phyloP scores from a whole-genome alignment of 2,888 invertebrate species.

The Nematopogon swammerdamellus region DNA sequence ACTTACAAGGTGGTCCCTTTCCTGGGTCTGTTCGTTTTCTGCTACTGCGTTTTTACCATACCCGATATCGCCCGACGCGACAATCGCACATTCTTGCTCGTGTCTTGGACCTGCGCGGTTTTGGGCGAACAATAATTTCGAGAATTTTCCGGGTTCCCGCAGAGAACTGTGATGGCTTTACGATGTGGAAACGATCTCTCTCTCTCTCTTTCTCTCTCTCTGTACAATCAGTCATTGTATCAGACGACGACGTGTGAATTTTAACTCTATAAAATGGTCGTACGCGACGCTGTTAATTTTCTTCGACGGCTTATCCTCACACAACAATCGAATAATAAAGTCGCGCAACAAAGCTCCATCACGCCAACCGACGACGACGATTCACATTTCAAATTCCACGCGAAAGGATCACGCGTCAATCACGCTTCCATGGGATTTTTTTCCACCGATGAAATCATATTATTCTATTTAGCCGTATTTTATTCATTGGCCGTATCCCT shows the following conservation, averaged over 20 bases:
- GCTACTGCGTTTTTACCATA: slow-evolving; percentile 34
- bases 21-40: slow-evolving; percentile 23
- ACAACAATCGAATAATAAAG: slow-evolving; percentile 40
- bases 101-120: too few relatives aligned
- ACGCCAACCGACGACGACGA: slow-evolving; percentile 20
- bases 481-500: slow-evolving; percentile 48
- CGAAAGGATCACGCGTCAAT: slow-evolving; percentile 49
- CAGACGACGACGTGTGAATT: not conserved
- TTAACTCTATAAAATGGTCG: not conserved
- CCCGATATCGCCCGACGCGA: too few relatives aligned
- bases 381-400: slow-evolving; percentile 32
- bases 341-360: slow-evolving; percentile 24
- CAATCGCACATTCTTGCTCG: too few relatives aligned
- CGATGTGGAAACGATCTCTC: too few relatives aligned
- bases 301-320: slow-evolving; percentile 29
- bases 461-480: slow-evolving; percentile 43
- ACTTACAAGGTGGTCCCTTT: slow-evolving; percentile 44
- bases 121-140: too few relatives aligned
- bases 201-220: too few relatives aligned
- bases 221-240: too few relatives aligned
- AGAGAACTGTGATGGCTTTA: too few relatives aligned
- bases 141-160: too few relatives aligned
- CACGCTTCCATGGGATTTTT: slow-evolving; percentile 24
- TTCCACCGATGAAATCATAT: slow-evolving; percentile 37
- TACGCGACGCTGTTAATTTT: not conserved